Base-by-base conservation (phyloP, 2,797 vertebrate species). In the Gallinago solitaria region DNA sequence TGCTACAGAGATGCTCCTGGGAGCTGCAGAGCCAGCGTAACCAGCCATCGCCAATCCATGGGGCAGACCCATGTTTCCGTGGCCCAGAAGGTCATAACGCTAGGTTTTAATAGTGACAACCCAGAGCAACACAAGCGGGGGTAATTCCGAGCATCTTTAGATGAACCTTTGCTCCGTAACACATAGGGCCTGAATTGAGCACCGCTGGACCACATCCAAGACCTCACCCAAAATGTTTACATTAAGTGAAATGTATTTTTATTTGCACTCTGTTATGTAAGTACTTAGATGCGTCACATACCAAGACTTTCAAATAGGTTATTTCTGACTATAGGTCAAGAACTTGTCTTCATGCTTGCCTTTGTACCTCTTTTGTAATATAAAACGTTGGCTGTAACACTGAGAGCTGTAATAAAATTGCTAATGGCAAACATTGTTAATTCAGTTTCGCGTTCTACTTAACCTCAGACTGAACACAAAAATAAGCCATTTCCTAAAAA, bases 181-280 rank as follows among this genome's bases (percentile, higher is more conserved):
- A 41, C 28, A 16, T 45, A 69, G 45, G 25, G 32, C 33, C 41
- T 80, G 51, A 68, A n/a, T 51, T 80, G 71, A 82, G 24, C 87
- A 45, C 51, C 74, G 51, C 53, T 91, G 79, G 83, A 87, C 75
- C 74, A 82, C 33, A 71, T 17, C 51, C 48, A 60, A 68, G 48
- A 76, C 75, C 28, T 83, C 18, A 24, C 43, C 75, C 15, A 16
- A 47, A 41, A 83, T 77, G 88, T 91, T 96, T 96, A 96, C 85
- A 77, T 82, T 50, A 93, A 74, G 17, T 21, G 41, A 84, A 87
- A 82, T 35, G 7, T 54, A 30, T 76, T 90, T 81, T 81, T 93
- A 57, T 74, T 90, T 95, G n/a, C 67, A 70, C 24, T 39, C 24
- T 77, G 10, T 60, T 91, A 13, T 19, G 19, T 93, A 71, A 50